Evolutionary conservation across 2,888 invertebrate genomes (phyloP).

Genomic region (Leucania comma): DNA sequence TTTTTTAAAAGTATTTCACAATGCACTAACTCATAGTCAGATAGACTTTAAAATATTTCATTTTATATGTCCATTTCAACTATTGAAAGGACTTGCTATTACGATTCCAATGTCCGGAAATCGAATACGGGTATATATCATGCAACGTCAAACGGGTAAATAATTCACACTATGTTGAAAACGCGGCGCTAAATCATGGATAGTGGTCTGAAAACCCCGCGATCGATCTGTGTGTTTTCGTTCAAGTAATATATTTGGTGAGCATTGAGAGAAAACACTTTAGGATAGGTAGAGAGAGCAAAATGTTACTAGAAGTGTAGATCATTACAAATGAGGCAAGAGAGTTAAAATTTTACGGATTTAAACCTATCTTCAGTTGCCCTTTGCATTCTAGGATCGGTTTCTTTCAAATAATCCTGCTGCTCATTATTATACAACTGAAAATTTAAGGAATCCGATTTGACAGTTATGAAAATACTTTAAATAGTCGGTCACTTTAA

Average conservation of each 20-base stretch:
- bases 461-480: no score
- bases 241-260: constrained; percentile 1
- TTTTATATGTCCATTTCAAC: constrained; percentile 24
- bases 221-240: constrained; percentile 28
- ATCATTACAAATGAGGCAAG: not conserved
- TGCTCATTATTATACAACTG: no score
- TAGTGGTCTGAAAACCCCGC: constrained; percentile 35
- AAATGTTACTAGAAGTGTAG: no score
- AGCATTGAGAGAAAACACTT: not conserved
- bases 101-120: constrained; percentile 58
- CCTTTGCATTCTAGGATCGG: no score
- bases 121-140: constrained; percentile 61
- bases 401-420: no score
- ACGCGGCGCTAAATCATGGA: constrained; percentile 45
- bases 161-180: constrained; percentile 47
- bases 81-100: constrained; percentile 36
- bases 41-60: constrained; percentile 16
- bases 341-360: no score
- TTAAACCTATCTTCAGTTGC: no score
- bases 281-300: not conserved
- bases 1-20: not conserved
- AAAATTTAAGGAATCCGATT: no score
- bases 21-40: not conserved
- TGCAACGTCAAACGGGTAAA: constrained; percentile 47
- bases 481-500: no score